phyloP scores from a whole-genome alignment of 2,113 vertebrate genomes.

The Pelecanus crispus region DNA sequence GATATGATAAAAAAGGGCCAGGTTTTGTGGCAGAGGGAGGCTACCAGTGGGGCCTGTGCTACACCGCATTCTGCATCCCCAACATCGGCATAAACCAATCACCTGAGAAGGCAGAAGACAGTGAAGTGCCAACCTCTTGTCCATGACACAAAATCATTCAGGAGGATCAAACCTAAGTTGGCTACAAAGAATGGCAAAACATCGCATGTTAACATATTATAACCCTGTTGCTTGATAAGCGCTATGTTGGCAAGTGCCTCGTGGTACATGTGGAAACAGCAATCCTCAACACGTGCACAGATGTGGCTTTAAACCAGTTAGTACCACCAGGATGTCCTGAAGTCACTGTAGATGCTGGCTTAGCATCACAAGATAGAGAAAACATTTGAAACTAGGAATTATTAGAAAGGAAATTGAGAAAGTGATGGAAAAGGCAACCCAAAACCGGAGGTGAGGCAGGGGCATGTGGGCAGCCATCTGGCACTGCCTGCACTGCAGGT shows the following conservation, averaged over 20 bases:
- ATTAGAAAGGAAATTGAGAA: background rate
- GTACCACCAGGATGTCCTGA: background rate
- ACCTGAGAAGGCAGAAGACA: background rate
- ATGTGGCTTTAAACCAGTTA: background rate
- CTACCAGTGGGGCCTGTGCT: background rate
- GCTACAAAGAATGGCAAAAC: background rate
- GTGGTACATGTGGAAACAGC: accelerated
- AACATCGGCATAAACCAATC: background rate
- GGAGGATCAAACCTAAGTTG: background rate
- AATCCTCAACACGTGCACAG: accelerated
- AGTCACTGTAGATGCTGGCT: background rate
- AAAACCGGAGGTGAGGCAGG: background rate
- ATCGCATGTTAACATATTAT: background rate
- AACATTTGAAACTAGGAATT: background rate
- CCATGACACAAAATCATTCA: background rate
- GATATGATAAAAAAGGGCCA: background rate
- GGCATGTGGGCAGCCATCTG: too few species aligned
- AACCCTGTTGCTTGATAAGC: background rate
- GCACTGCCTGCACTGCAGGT: background rate
- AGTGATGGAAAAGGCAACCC: background rate
- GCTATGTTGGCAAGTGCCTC: too few species aligned
- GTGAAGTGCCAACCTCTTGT: background rate
- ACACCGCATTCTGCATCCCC: background rate
- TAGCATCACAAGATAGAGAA: background rate
- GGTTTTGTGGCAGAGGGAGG: background rate